A percentile compares a stretch with the other conserved stretches of the same genome.
Conservation (phyloP, 2,888 invertebrate genomes). For the Diadegma fenestrale region DNA sequence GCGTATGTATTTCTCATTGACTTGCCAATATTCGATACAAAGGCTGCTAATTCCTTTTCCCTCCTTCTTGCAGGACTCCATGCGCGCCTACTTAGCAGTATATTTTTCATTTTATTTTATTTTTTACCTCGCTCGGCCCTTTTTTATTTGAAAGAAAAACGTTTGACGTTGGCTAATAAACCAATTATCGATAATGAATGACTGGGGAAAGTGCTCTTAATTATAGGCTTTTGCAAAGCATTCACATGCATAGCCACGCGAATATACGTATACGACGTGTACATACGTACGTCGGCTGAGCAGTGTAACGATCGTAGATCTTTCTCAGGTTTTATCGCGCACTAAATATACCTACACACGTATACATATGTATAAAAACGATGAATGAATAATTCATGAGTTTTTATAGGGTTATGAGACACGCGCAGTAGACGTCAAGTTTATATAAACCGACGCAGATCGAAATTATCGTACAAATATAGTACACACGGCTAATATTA, state of each 20-base stretch:
- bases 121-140: background rate
- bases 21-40: constrained; percentile 23
- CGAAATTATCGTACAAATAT: constrained; percentile 41
- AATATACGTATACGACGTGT: background rate
- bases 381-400: constrained; percentile 66
- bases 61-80: background rate
- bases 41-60: constrained; percentile 4
- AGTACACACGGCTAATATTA: constrained; percentile 29
- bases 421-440: constrained; percentile 36
- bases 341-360: constrained; percentile 5
- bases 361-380: constrained; percentile 29
- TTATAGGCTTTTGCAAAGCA: constrained; percentile 56
- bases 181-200: constrained; percentile 69
- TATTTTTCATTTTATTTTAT: constrained; percentile 7
- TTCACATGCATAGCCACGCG: constrained; percentile 14
- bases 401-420: constrained; percentile 49
- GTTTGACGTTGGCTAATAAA: constrained; percentile 63
- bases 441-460: constrained; percentile 26
- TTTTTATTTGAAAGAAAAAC: constrained; percentile 54
- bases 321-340: constrained; percentile 50
- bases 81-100: constrained; percentile 12
- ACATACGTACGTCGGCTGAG: constrained; percentile 28
- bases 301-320: constrained; percentile 65
- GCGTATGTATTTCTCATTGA: background rate
- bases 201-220: constrained; percentile 66